Evolutionary conservation across 2,888 invertebrate species (phyloP).

Genomic region (Lepidonotus clava): DNA sequence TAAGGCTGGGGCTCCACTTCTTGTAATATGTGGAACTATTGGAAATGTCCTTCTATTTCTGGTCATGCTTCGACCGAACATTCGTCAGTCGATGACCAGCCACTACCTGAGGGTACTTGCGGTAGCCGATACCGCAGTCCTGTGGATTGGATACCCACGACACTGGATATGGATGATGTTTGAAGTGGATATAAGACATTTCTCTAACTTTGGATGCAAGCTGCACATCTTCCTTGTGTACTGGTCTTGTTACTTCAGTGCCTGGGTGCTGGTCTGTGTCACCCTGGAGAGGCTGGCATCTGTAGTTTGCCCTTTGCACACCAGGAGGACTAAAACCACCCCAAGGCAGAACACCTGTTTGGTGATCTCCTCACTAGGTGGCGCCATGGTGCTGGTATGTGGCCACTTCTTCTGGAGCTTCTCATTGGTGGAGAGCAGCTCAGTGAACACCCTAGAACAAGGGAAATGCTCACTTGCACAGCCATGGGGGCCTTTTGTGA

Average conservation of each 20-base stretch:
- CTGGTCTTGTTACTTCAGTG: constrained; percentile 6
- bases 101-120: constrained; percentile 1
- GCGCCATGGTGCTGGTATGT: background rate
- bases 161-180: background rate
- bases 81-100: background rate
- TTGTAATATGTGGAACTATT: background rate
- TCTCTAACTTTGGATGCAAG: background rate
- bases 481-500: background rate
- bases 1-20: background rate
- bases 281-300: background rate
- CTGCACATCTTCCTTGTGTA: background rate
- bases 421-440: background rate
- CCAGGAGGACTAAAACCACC: background rate
- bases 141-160: background rate
- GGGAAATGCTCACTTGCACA: background rate
- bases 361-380: background rate
- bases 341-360: background rate
- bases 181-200: background rate
- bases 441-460: no score
- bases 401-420: background rate
- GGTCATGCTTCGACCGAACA: background rate
- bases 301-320: background rate
- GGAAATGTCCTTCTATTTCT: background rate
- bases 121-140: background rate
- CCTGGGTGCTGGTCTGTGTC: background rate